Percentiles rank a stretch among this genome's conserved stretches.
These are phyloP conservation scores for Herpetotheres cachinnans DNA, from an alignment of 2,113 vertebrate species.

Conservation along the genomic window DNA sequence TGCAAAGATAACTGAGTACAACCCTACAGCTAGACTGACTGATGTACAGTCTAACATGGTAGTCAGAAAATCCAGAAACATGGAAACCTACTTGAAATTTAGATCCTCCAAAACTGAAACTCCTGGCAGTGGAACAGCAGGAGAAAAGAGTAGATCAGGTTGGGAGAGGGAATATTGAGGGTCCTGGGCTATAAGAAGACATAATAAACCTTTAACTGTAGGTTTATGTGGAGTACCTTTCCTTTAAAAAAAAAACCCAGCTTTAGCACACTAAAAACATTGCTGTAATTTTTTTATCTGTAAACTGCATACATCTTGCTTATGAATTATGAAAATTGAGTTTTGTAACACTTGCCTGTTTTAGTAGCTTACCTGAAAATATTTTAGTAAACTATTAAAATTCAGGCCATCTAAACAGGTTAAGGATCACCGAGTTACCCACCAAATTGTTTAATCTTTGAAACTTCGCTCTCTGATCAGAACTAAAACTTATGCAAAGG, in stretches of 20 bases:
- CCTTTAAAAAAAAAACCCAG: neutral
- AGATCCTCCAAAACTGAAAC: neutral
- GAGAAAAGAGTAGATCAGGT: neutral
- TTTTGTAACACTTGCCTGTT: neutral
- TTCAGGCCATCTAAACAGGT: neutral
- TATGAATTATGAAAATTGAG: neutral
- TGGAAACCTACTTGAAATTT: neutral
- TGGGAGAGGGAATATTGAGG: neutral
- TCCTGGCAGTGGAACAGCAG: neutral
- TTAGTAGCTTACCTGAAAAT: neutral
- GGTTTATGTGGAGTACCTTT: neutral
- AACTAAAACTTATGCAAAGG: neutral
- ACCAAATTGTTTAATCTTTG: neutral
- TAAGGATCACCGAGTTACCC: neutral
- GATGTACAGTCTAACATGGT: neutral
- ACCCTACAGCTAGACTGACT: neutral
- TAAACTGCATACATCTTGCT: neutral
- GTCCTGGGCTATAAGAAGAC: neutral
- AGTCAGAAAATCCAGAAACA: neutral
- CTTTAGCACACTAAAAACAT: neutral
- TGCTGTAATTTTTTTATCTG: neutral
- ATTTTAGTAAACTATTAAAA: neutral
- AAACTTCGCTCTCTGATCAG: neutral
- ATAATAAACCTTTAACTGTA: neutral
- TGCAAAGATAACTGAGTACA: neutral